Conservation (phyloP, 1,140 invertebrate species). For the Catajapyx aquilonaris region DNA sequence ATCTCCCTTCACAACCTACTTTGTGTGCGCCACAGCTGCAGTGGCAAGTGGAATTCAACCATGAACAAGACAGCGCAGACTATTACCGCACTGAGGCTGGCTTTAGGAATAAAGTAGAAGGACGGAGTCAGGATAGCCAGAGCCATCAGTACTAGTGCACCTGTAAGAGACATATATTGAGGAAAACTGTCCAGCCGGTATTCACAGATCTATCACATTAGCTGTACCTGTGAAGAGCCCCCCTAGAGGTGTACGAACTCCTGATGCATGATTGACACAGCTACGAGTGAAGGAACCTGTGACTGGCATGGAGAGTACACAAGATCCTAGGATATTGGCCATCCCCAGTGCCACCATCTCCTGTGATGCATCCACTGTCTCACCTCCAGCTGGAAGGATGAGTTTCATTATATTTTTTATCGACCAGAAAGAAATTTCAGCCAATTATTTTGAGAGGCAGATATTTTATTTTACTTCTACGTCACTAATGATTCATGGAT, state of each 20-base stretch:
- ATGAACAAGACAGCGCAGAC: slow-evolving; percentile 59
- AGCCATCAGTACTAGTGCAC: slow-evolving; percentile 42
- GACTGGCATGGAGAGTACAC: slow-evolving; percentile 51
- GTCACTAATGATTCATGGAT: too few relatives aligned
- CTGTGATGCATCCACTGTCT: slow-evolving; percentile 41
- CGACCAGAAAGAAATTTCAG: too few relatives aligned
- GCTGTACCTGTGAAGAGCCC: slow-evolving; percentile 49
- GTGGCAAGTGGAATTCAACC: slow-evolving; percentile 50
- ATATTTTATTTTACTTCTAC: too few relatives aligned
- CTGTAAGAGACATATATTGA: slow-evolving; percentile 16
- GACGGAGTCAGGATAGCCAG: slow-evolving; percentile 44
- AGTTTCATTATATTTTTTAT: too few relatives aligned
- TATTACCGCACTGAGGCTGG: slow-evolving; percentile 49
- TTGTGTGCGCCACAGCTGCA: slow-evolving; percentile 59
- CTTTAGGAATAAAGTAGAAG: slow-evolving; percentile 57
- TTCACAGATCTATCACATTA: too few relatives aligned
- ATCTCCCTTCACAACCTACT: slow-evolving; percentile 29
- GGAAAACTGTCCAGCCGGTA: too few relatives aligned
- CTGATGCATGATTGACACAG: slow-evolving; percentile 51
- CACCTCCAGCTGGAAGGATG: slow-evolving; percentile 25
- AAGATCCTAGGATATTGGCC: slow-evolving; percentile 47
- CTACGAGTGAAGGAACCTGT: slow-evolving; percentile 58
- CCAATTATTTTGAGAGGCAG: too few relatives aligned
- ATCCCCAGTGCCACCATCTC: slow-evolving; percentile 50
- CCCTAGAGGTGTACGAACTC: slow-evolving; percentile 47